phyloP scores from a whole-genome alignment of 2,888 invertebrate species.

The Orgyia antiqua region DNA sequence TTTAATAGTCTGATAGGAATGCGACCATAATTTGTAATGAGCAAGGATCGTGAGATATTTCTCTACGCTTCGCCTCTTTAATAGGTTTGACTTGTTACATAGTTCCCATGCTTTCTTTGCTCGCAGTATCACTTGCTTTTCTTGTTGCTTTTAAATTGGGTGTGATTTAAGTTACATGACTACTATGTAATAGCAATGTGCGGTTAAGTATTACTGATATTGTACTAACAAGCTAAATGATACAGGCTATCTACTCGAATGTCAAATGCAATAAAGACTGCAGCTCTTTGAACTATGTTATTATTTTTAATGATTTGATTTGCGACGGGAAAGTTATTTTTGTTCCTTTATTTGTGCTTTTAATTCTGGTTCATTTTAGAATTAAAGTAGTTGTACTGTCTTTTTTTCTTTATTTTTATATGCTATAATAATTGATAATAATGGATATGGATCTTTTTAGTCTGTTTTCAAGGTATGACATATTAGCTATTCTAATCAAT shows the following conservation, averaged over 20 bases:
- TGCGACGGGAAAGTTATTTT: constrained; percentile 12
- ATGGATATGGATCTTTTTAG: too few species aligned
- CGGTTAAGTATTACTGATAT: constrained; percentile 36
- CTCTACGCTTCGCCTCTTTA: constrained; percentile 67
- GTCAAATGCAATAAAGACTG: constrained; percentile 30
- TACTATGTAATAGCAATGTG: constrained; percentile 36
- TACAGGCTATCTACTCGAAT: constrained; percentile 19
- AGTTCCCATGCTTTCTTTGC: constrained; percentile 64
- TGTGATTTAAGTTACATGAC: constrained; percentile 48
- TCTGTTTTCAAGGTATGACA: too few species aligned
- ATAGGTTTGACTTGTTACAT: constrained; percentile 66
- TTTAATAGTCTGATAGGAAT: constrained; percentile 64
- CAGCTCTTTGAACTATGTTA: constrained; percentile 13
- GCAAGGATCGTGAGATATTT: constrained; percentile 68
- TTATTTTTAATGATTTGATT: constrained; percentile 16
- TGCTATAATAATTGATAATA: too few species aligned
- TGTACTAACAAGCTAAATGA: constrained; percentile 36
- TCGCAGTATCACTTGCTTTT: constrained; percentile 27
- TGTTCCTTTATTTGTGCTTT: too few species aligned
- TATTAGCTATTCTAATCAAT: too few species aligned
- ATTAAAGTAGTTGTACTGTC: too few species aligned
- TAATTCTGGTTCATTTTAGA: too few species aligned
- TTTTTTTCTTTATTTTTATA: too few species aligned
- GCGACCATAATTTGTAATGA: constrained; percentile 77
- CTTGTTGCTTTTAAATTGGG: constrained; percentile 45